Evolutionary conservation across 2,888 invertebrate species (phyloP).

Genomic region (Ectemnius lituratus): DNA sequence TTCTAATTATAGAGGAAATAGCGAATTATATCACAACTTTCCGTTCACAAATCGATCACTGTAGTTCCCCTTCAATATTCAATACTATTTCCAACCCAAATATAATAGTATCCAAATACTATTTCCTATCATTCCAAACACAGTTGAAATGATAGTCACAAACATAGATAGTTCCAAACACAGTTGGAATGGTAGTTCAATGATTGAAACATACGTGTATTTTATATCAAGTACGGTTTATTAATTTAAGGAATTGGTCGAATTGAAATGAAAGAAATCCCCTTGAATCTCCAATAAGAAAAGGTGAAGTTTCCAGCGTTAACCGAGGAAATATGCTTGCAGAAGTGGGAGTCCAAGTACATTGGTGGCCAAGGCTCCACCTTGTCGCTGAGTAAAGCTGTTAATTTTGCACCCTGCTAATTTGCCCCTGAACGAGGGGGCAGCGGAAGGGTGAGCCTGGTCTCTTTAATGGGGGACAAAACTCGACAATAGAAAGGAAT

Average conservation of each 20-base stretch:
- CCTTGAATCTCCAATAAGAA: not conserved
- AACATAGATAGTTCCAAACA: no score
- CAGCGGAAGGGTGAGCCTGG: constrained; percentile 14
- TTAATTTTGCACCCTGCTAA: constrained; percentile 54
- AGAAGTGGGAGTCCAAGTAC: not conserved
- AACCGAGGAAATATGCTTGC: constrained; percentile 30
- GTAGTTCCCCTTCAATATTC: constrained; percentile 7
- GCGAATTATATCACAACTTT: not conserved
- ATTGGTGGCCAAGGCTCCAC: not conserved
- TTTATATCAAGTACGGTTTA: not conserved
- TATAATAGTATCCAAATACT: no score
- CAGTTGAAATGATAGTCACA: no score
- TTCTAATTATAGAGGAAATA: constrained; percentile 24
- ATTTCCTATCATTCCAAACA: no score
- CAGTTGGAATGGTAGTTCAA: no score
- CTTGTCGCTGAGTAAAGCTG: constrained; percentile 31
- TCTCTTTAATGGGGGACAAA: constrained; percentile 64
- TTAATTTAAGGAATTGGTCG: not conserved
- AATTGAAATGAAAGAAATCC: not conserved
- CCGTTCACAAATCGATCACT: no score
- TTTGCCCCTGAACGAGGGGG: constrained; percentile 48
- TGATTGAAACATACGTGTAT: no score
- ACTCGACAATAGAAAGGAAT: constrained; percentile 67
- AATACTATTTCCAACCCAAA: constrained; percentile 29
- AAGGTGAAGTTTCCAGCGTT: not conserved